Base-by-base conservation (phyloP, 2,113 vertebrate genomes). In the Gobius niger region DNA sequence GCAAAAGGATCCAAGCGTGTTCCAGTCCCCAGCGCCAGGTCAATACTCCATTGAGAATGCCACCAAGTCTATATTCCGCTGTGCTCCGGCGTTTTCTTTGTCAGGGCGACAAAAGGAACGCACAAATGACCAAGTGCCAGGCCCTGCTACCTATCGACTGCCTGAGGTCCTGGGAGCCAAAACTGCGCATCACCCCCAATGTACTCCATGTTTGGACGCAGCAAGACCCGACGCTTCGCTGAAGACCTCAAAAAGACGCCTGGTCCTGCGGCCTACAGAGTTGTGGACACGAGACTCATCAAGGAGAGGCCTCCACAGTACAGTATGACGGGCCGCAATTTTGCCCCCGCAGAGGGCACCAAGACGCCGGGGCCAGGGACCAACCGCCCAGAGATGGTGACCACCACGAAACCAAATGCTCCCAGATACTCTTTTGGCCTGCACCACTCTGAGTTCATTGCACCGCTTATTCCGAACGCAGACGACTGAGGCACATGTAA, bases 221-320 rank as follows among this genome's bases (percentile, higher is more conserved):
- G 68, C 68, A 69, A 85, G 12, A 51, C 62, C 1, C 93, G 94
- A 65, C 88, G 86, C 82, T 94, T 95, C 88, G 80, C 86, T 6
- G 88, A 95, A 63, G 95, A 96, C 77, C 85, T 93, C 24, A 89
- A 90, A 72, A 94, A 94, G 91, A 95, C 92, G 16, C 96, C 95
- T 0, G 95, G 95, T 0, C 96, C 95, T 50, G 94, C 93, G 61
- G 86, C 92, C 24, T 96, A 97, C 73, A 90, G 85, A 49, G 85
- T 86, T 63, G 93, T 96, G 56, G 92, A 91, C 18, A 74, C 94
- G 0, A 50, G 70, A 7, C 7, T 90, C 63, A 96, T 93, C 84
- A 93, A 84, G 68, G 3, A 74, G 1, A 95, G 91, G 47, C 82
- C 93, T 1, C 96, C 96, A 0, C 92, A 91, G 24, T 95, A 85